phyloP scores from a whole-genome alignment of 2,888 invertebrate species.

The Plemyria rubiginata region DNA sequence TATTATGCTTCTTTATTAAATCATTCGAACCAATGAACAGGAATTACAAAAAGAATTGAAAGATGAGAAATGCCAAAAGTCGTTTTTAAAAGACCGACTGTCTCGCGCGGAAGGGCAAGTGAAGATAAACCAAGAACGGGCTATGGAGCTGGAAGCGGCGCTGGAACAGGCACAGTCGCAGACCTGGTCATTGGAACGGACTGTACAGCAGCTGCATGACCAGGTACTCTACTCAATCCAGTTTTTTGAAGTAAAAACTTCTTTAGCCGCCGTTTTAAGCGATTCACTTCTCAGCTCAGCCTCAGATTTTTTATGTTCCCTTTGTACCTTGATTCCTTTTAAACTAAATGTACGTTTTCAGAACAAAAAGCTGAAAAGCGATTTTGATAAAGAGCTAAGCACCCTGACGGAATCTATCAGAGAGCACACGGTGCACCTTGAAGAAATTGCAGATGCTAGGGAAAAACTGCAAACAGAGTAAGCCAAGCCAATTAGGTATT shows the following conservation, averaged over 20 bases:
- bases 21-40: conserved; percentile 43
- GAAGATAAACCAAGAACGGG: conserved; percentile 59
- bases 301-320: neutral
- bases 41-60: conserved; percentile 71
- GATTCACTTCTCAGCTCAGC: too few relatives aligned
- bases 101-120: conserved; percentile 62
- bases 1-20: neutral
- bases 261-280: too few relatives aligned
- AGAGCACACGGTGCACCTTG: conserved; percentile 66
- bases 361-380: conserved; percentile 65
- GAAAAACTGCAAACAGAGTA: conserved; percentile 72
- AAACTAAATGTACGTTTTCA: conserved; percentile 39
- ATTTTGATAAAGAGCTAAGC: conserved; percentile 66
- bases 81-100: conserved; percentile 57
- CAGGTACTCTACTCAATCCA: too few relatives aligned
- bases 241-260: too few relatives aligned
- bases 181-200: conserved; percentile 58
- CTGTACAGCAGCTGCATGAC: conserved; percentile 62
- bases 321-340: neutral
- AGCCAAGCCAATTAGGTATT: conserved; percentile 21
- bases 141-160: conserved; percentile 59
- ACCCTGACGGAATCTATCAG: conserved; percentile 67
- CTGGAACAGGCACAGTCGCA: conserved; percentile 61
- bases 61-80: conserved; percentile 63
- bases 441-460: conserved; percentile 69